Conservation (phyloP, 2,797 vertebrate species). For the Scomberomorus guttatus region DNA sequence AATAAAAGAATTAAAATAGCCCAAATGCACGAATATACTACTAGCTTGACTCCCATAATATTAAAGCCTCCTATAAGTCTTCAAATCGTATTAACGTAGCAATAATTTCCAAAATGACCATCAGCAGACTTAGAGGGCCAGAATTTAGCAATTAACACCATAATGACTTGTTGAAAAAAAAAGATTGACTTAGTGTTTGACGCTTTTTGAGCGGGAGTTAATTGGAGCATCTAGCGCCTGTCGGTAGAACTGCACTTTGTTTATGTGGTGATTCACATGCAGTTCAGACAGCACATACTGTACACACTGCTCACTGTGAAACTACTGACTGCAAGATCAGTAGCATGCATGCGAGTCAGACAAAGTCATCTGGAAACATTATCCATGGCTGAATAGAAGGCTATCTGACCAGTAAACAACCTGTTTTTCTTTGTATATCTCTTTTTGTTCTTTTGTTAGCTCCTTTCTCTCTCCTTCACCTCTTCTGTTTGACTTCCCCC, state of each 20-base stretch:
- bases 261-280: background rate
- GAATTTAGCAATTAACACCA: background rate
- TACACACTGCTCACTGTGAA: background rate
- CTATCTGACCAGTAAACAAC: background rate
- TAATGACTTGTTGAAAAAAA: no score
- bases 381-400: background rate
- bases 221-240: background rate
- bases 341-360: background rate
- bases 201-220: background rate
- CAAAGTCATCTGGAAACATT: slow-evolving; percentile 14
- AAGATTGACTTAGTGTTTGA: no score
- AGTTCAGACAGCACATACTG: background rate
- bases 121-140: background rate
- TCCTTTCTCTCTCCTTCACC: background rate
- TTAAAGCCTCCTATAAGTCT: background rate
- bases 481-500: slow-evolving; percentile 1
- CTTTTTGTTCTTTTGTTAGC: no score
- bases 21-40: background rate
- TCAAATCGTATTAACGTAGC: background rate
- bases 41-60: background rate
- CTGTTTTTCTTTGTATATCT: background rate
- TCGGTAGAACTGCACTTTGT: background rate
- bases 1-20: background rate
- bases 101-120: background rate
- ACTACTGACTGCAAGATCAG: background rate